Percentiles rank a stretch among this genome's conserved stretches.
Conservation (phyloP, 1,140 invertebrate genomes). For the Lysiphlebus fabarum region DNA sequence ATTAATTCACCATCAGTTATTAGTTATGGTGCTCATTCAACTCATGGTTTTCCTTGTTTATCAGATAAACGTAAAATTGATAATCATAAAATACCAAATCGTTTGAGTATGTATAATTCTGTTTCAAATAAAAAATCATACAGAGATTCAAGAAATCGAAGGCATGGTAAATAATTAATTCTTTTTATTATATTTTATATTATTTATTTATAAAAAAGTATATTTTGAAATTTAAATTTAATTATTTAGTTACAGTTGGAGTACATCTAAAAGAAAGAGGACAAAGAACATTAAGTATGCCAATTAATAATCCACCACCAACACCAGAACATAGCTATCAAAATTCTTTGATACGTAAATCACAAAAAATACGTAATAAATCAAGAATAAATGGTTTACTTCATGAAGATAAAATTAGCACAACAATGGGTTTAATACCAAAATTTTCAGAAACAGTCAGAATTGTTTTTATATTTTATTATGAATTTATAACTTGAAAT, state of each 20-base stretch:
- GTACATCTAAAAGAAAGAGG: constrained; percentile 12
- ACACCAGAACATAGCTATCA: constrained; percentile 32
- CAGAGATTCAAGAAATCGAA: constrained; percentile 36
- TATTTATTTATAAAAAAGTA: constrained; percentile 11
- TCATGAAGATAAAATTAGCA: constrained; percentile 50
- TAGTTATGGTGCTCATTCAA: constrained; percentile 35
- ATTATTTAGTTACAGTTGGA: constrained; percentile 15
- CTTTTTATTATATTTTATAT: neutral
- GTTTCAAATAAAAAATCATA: constrained; percentile 28
- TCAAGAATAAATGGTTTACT: constrained; percentile 32
- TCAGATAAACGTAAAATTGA: constrained; percentile 26
- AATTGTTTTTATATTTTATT: neutral
- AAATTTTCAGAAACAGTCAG: constrained; percentile 44
- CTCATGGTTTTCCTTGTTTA: constrained; percentile 14
- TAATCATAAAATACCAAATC: constrained; percentile 29
- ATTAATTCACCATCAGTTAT: constrained; percentile 35
- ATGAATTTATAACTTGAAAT: constrained; percentile 1
- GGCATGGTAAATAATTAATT: constrained; percentile 21
- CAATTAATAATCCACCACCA: constrained; percentile 23
- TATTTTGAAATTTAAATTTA: too few species aligned
- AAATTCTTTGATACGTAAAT: constrained; percentile 26
- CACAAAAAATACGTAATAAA: constrained; percentile 21
- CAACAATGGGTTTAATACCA: constrained; percentile 47
- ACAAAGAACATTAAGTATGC: constrained; percentile 1
- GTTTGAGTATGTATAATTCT: constrained; percentile 41